Conservation (phyloP, 1,140 invertebrate genomes). For the Drosophila bipectinata region DNA sequence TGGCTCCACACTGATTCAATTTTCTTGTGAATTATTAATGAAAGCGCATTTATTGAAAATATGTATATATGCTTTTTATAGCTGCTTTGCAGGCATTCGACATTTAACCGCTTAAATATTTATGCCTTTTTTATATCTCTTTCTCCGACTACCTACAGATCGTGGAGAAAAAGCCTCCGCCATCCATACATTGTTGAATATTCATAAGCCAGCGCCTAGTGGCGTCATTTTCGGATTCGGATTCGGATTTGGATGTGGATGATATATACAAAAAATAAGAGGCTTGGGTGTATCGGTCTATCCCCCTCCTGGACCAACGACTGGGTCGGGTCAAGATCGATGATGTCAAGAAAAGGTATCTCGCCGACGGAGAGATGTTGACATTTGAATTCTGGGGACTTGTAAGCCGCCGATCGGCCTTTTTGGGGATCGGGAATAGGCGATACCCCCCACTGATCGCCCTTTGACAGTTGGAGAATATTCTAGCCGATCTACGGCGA, state of each 20-base stretch:
- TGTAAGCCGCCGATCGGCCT: conserved; percentile 43
- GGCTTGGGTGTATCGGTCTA: neutral
- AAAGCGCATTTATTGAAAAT: conserved; percentile 75
- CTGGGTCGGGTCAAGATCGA: conserved; percentile 78
- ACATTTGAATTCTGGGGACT: conserved; percentile 60
- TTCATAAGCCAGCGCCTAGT: conserved; percentile 73
- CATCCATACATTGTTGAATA: conserved; percentile 61
- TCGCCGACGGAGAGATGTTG: conserved; percentile 63
- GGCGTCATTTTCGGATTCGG: conserved; percentile 66
- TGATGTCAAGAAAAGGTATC: conserved; percentile 68
- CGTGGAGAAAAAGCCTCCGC: conserved; percentile 23
- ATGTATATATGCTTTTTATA: conserved; percentile 69
- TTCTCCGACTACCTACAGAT: conserved; percentile 42
- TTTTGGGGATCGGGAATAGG: conserved; percentile 19
- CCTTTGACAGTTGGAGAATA: conserved; percentile 32
- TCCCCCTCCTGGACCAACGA: conserved; percentile 31
- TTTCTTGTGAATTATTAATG: conserved; percentile 78
- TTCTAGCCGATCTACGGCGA: conserved; percentile 13
- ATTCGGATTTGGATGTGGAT: conserved; percentile 52
- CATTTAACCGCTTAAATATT: conserved; percentile 75
- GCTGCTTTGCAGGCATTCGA: conserved; percentile 70
- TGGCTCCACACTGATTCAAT: conserved; percentile 48
- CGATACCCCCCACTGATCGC: conserved; percentile 49
- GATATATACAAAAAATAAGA: conserved; percentile 12
- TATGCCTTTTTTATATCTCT: conserved; percentile 70